Percentiles rank a stretch among this genome's conserved stretches.
These are phyloP conservation scores for Tapirus terrestris DNA, from an alignment of 2,113 vertebrate genomes.

Conservation along the genomic window DNA sequence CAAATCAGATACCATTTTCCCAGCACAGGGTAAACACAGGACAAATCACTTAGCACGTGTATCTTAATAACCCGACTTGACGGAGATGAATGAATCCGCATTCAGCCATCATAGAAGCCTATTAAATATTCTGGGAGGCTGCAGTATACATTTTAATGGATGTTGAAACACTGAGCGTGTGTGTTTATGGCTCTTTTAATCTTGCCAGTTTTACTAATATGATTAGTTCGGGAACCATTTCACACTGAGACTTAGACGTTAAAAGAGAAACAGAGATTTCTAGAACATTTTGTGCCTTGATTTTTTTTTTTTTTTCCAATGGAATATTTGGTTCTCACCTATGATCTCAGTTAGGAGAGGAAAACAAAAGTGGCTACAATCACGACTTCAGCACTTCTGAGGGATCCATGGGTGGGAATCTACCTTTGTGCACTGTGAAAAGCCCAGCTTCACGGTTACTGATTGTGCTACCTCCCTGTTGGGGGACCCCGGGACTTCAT, in stretches of 20 bases:
- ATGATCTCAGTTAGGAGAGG: conserved; percentile 44
- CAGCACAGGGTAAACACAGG: conserved; percentile 68
- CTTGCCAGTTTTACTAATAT: conserved; percentile 86
- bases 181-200: conserved; percentile 86
- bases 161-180: conserved; percentile 82
- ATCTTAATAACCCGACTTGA: conserved; percentile 86
- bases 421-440: not conserved
- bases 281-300: conserved; percentile 55
- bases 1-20: conserved; percentile 74
- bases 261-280: conserved; percentile 61
- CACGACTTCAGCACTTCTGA: not conserved
- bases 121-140: conserved; percentile 82
- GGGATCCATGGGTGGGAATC: not conserved
- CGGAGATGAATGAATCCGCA: conserved; percentile 83
- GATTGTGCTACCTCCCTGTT: not conserved
- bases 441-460: not conserved
- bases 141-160: conserved; percentile 83
- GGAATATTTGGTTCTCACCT: conserved; percentile 32
- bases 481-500: not conserved
- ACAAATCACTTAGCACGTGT: conserved; percentile 83
- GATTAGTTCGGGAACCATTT: conserved; percentile 81
- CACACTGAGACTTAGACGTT: conserved; percentile 26
- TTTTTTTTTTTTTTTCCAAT: not conserved
- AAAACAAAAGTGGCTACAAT: not conserved
- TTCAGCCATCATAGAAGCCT: conserved; percentile 82